A percentile compares a stretch with the other conserved stretches of the same genome.
These are phyloP conservation scores for Drosophila erecta DNA, from an alignment of 1,140 invertebrate genomes.

Conservation along the genomic window DNA sequence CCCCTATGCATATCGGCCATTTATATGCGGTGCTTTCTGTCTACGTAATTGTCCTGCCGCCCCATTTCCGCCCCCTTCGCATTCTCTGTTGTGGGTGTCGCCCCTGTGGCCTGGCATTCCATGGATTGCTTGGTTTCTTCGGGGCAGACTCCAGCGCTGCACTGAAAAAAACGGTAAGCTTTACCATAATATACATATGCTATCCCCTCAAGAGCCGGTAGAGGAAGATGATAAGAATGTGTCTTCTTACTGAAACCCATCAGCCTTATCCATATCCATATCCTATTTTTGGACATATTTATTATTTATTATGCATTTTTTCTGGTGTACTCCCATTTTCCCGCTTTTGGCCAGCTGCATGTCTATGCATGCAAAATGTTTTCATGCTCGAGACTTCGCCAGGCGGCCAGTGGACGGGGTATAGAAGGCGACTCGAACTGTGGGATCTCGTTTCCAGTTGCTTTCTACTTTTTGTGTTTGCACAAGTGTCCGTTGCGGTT, in stretches of 20 bases:
- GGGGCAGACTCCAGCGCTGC: constrained; percentile 12
- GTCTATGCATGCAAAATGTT: constrained; percentile 74
- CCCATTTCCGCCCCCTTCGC: constrained; percentile 16
- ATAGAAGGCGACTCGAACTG: constrained; percentile 6
- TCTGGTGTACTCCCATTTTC: neutral
- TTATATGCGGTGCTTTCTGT: constrained; percentile 56
- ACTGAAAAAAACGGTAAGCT: no score
- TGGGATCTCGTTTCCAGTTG: constrained; percentile 34
- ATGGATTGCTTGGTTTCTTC: constrained; percentile 49
- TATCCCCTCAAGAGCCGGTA: no score
- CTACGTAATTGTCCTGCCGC: constrained; percentile 64
- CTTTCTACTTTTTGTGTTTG: constrained; percentile 63
- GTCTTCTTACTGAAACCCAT: no score
- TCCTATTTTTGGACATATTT: no score
- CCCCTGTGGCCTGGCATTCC: constrained; percentile 50
- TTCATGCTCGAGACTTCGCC: constrained; percentile 49
- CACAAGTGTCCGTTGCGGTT: constrained; percentile 78
- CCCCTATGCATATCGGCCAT: constrained; percentile 50
- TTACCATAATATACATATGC: no score
- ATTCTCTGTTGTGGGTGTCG: constrained; percentile 42
- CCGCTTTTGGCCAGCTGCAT: constrained; percentile 44
- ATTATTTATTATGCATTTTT: neutral
- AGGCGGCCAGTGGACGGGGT: neutral
- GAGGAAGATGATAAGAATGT: no score
- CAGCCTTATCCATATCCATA: no score